Evolutionary conservation across 92 coral and sea anemone genomes (phyloP).

Genomic region (Porites evermanni): DNA sequence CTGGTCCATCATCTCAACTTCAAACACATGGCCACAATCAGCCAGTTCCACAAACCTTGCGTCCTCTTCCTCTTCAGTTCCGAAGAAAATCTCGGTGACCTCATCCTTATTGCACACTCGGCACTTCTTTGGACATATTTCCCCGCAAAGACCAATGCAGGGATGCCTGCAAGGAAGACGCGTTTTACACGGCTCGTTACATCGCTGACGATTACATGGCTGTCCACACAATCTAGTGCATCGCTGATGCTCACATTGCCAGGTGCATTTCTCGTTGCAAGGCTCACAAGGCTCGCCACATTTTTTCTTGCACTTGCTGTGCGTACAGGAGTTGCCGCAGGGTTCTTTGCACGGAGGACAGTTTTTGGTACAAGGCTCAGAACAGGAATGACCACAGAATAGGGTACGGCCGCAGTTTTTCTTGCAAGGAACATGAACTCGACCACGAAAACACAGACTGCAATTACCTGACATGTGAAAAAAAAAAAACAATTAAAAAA

Average conservation of each 20-base stretch:
- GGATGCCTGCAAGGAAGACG: slow-evolving; percentile 69
- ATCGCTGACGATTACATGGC: slow-evolving; percentile 79
- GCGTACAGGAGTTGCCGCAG: slow-evolving; percentile 82
- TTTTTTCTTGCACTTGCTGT: slow-evolving; percentile 77
- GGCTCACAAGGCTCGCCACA: slow-evolving; percentile 87
- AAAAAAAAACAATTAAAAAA: background rate
- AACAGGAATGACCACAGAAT: slow-evolving; percentile 86
- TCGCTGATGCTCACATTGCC: slow-evolving; percentile 75
- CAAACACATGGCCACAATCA: slow-evolving; percentile 90
- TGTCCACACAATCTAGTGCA: slow-evolving; percentile 81
- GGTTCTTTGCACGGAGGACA: slow-evolving; percentile 81
- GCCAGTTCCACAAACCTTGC: slow-evolving; percentile 87
- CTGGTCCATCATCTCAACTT: slow-evolving; percentile 78
- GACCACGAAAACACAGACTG: slow-evolving; percentile 73
- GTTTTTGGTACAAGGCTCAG: slow-evolving; percentile 80
- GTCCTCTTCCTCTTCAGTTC: slow-evolving; percentile 80
- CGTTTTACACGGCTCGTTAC: slow-evolving; percentile 73
- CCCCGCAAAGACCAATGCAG: slow-evolving; percentile 97
- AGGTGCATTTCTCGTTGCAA: slow-evolving; percentile 72
- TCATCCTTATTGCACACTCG: slow-evolving; percentile 88
- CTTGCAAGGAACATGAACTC: slow-evolving; percentile 76
- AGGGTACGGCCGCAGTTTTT: slow-evolving; percentile 75
- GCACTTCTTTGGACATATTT: slow-evolving; percentile 91
- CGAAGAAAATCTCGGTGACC: slow-evolving; percentile 82
- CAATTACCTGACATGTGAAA: slow-evolving; percentile 64